Percentiles rank a stretch among this genome's conserved stretches.
Conservation (phyloP, 2,888 invertebrate species). For the Phragmatobia fuliginosa region DNA sequence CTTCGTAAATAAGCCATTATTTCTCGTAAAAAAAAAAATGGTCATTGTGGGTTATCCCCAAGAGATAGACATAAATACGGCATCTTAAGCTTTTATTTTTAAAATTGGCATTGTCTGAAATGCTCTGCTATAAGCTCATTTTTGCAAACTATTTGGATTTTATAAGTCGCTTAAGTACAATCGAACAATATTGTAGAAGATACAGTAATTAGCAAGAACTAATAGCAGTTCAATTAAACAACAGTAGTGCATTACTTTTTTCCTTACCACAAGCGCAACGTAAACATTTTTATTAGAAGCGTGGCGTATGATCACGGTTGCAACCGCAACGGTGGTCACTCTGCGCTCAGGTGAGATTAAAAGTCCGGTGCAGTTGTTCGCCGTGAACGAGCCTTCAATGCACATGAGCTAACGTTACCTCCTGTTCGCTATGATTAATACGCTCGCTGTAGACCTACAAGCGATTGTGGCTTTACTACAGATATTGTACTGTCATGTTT, state of each 20-base stretch:
- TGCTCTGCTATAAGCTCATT: background rate
- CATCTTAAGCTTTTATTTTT: too few species aligned
- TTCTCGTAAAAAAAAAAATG: too few species aligned
- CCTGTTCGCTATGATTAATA: slow-evolving; percentile 74
- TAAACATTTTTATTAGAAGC: slow-evolving; percentile 34
- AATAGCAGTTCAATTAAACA: background rate
- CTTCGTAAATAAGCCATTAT: too few species aligned
- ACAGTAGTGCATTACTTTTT: slow-evolving; percentile 23
- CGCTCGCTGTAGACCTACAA: slow-evolving; percentile 67
- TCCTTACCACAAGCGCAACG: slow-evolving; percentile 30
- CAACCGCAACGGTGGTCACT: slow-evolving; percentile 60
- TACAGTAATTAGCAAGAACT: background rate
- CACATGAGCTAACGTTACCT: slow-evolving; percentile 68
- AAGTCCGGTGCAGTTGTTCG: slow-evolving; percentile 79
- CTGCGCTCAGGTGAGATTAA: slow-evolving; percentile 77
- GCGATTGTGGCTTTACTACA: slow-evolving; percentile 62
- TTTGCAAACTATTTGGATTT: background rate
- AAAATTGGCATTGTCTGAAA: too few species aligned
- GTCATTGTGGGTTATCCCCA: too few species aligned
- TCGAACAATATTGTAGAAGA: background rate
- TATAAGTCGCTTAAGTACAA: background rate
- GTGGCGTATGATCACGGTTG: slow-evolving; percentile 58
- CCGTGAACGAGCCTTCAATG: slow-evolving; percentile 67
- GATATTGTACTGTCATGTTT: slow-evolving; percentile 72
- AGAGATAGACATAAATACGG: too few species aligned